Evolutionary conservation across 2,888 invertebrate species (phyloP).

Genomic region (Meiosimyza platycephala): DNA sequence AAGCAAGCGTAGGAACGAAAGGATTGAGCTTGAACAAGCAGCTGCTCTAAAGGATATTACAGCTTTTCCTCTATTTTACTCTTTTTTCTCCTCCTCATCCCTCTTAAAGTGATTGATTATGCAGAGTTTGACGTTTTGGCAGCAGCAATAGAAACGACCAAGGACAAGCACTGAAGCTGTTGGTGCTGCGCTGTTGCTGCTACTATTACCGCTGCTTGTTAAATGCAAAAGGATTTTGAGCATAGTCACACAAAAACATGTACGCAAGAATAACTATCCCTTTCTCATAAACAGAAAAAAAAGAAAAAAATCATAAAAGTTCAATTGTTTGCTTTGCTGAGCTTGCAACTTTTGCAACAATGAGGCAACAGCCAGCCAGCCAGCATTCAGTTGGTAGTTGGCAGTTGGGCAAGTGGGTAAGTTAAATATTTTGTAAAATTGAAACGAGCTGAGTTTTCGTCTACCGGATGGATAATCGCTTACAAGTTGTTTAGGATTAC

Average conservation of each 20-base stretch:
- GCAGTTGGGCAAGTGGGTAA: not conserved
- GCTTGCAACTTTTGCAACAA: constrained; percentile 6
- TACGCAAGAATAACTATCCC: too few species aligned
- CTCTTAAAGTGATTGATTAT: constrained; percentile 34
- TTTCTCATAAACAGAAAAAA: not conserved
- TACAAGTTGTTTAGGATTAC: too few species aligned
- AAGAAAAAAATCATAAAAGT: not conserved
- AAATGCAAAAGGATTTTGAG: constrained; percentile 16
- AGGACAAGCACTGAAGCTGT: not conserved
- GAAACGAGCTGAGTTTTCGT: too few species aligned
- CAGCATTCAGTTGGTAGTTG: not conserved
- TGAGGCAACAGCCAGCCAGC: not conserved
- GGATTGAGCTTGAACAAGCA: constrained; percentile 1
- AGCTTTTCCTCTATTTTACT: not conserved
- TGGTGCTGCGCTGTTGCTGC: not conserved
- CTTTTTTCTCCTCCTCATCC: not conserved
- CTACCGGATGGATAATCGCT: too few species aligned
- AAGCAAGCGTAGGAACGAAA: constrained; percentile 7
- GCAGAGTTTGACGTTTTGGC: constrained; percentile 30
- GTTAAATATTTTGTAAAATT: too few species aligned
- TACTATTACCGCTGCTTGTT: constrained; percentile 6
- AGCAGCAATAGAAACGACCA: not conserved
- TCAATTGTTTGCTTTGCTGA: constrained; percentile 18
- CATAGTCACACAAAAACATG: constrained; percentile 1
- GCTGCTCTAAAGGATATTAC: not conserved